Evolutionary conservation across 2,797 vertebrate species (phyloP).

Genomic region (Emydoidea blandingii): DNA sequence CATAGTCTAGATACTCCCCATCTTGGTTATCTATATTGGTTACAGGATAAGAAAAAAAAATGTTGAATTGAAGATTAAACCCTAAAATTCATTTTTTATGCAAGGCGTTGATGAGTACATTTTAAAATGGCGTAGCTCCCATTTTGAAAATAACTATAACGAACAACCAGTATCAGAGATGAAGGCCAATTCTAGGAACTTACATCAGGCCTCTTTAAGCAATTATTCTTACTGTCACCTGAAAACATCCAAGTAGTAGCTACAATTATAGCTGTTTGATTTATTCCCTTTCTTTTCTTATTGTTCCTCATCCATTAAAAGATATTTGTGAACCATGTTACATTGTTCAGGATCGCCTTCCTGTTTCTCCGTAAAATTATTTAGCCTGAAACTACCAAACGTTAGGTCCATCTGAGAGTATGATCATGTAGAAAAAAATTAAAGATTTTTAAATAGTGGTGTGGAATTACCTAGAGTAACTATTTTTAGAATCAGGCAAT

Average conservation of each 20-base stretch:
- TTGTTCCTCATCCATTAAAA: neutral
- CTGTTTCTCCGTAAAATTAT: neutral
- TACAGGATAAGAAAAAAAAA: neutral
- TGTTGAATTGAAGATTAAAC: neutral
- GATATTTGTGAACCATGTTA: neutral
- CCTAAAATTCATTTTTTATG: neutral
- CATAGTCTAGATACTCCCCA: neutral
- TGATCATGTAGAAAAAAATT: neutral
- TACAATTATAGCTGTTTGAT: neutral
- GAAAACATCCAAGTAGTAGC: neutral
- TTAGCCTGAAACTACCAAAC: neutral
- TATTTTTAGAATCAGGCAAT: neutral
- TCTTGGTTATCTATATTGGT: neutral
- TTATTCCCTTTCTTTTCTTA: neutral
- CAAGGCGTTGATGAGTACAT: neutral
- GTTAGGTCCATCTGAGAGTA: neutral
- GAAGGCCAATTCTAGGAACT: neutral
- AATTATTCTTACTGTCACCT: neutral
- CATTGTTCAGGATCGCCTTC: neutral
- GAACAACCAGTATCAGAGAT: neutral
- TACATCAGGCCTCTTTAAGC: neutral
- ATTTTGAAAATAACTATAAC: neutral
- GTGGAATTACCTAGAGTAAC: neutral
- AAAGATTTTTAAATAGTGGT: neutral
- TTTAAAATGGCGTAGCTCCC: neutral